Evolutionary conservation across 2,888 invertebrate genomes (phyloP), one percentile per base, ranked within the genome.

Genomic region (Amiota communis): DNA sequence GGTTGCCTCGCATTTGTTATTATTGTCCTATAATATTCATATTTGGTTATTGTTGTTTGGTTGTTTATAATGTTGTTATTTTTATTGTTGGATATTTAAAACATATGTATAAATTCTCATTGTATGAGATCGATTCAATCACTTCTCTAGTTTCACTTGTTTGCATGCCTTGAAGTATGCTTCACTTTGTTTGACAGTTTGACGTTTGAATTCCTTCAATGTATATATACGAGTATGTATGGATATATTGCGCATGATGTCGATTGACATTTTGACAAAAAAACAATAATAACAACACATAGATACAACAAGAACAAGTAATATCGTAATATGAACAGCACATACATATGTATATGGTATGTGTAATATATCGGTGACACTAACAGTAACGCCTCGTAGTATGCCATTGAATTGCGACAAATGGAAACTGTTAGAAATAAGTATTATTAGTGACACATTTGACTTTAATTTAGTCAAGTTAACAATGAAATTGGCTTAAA

Each of bases 211-310:
- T 72, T 20, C 17, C 72, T 70, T 59, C 48, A 46, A 48, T 20
- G 65, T 47, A 17, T 65, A 65, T 65, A 47, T 47, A 11, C 47
- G 15, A 13, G n/a, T 15, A 64, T 15, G 9, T 17, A 17, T 48
- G 2, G 46, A 13, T 13, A 64, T n/a, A 56, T 17, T 72, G 46
- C 46, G 13, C 11, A 12, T 61, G 61, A 36, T 64, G 64, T 71
- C 74, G 74, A 69, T 82, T 82, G 82, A 82, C 83, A 81, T 80
- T 80, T 75, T 75, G 80, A 82, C 81, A 83, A 82, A 82, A 82
- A 72, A 78, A 2, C 36, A 36, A 36, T 36, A 36, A 36, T 6
- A 36, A 36, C 6, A 6, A 36, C 8, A 36, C 23, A 36, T 23
- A 36, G 36, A 36, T 36, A 36, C 36, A 36, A 36, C 36, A 36